Evolutionary conservation across 2,888 invertebrate genomes (phyloP).

Genomic region (Eupsilia transversa): DNA sequence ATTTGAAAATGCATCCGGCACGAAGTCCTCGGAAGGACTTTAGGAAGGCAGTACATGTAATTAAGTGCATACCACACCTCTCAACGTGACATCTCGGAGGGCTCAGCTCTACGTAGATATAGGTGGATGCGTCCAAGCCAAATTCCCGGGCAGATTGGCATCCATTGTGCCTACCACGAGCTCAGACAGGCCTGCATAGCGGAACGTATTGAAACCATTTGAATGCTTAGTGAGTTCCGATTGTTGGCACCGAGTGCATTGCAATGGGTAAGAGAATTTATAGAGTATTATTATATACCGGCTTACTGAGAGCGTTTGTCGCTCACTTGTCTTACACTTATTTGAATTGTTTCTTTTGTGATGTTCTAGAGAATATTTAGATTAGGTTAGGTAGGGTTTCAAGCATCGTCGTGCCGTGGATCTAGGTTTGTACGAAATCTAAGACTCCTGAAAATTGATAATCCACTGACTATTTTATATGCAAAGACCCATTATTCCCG

Average conservation of each 20-base stretch:
- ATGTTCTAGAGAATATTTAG: neutral
- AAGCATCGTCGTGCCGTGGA: neutral
- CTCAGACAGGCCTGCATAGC: constrained; percentile 75
- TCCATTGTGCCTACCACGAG: constrained; percentile 82
- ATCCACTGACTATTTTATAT: neutral
- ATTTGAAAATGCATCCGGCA: constrained; percentile 1
- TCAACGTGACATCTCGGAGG: constrained; percentile 53
- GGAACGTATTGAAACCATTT: constrained; percentile 83
- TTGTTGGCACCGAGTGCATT: constrained; percentile 71
- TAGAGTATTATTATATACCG: constrained; percentile 60
- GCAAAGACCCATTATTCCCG: neutral
- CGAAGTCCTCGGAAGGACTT: constrained; percentile 6
- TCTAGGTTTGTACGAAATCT: neutral
- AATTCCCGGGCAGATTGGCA: constrained; percentile 87
- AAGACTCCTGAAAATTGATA: neutral
- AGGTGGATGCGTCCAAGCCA: constrained; percentile 78
- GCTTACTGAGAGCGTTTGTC: constrained; percentile 32
- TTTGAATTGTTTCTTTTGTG: constrained; percentile 22
- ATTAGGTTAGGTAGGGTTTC: no score
- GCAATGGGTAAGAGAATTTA: constrained; percentile 66
- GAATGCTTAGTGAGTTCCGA: constrained; percentile 85
- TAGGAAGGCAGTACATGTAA: constrained; percentile 50
- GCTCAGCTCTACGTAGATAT: constrained; percentile 38
- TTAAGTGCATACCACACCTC: constrained; percentile 61
- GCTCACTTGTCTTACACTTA: constrained; percentile 9